These are phyloP conservation scores for Selenia dentaria DNA, from an alignment of 2,888 invertebrate species.

Conservation along the genomic window DNA sequence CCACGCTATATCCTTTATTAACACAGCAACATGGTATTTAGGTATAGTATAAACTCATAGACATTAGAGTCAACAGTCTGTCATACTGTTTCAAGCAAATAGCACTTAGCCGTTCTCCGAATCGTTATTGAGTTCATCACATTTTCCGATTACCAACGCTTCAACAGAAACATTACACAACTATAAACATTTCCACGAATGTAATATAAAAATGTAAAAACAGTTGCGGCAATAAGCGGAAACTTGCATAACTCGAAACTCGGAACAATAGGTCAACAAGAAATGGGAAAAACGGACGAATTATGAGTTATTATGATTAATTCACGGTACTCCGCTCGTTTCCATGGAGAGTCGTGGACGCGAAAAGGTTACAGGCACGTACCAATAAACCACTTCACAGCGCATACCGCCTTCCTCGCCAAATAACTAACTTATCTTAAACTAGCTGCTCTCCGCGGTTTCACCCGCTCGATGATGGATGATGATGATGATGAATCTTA, in stretches of 20 bases:
- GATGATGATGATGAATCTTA: too few relatives aligned
- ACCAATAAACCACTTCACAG: too few relatives aligned
- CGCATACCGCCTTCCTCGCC: too few relatives aligned
- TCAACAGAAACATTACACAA: slow-evolving; percentile 20
- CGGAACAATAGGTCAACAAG: slow-evolving; percentile 12
- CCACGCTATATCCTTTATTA: too few relatives aligned
- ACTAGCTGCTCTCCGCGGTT: too few relatives aligned
- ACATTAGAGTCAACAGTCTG: not conserved
- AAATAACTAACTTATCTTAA: too few relatives aligned
- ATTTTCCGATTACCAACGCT: slow-evolving; percentile 21
- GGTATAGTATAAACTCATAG: too few relatives aligned
- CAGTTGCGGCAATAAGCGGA: slow-evolving; percentile 17
- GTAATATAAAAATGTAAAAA: not conserved
- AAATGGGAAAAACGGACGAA: slow-evolving; percentile 1
- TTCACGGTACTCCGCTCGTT: not conserved
- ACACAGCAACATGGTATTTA: too few relatives aligned
- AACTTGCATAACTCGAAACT: slow-evolving; percentile 15
- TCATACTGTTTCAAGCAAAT: slow-evolving; percentile 2
- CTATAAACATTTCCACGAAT: slow-evolving; percentile 19
- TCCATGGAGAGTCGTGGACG: too few relatives aligned
- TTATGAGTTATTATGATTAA: not conserved
- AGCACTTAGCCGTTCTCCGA: slow-evolving; percentile 13
- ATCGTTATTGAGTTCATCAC: slow-evolving; percentile 19
- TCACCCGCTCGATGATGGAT: too few relatives aligned
- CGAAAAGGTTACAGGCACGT: too few relatives aligned